Base-by-base conservation (phyloP, 35 echinoderm and acorn worm genomes). In the Ptychodera flava region DNA sequence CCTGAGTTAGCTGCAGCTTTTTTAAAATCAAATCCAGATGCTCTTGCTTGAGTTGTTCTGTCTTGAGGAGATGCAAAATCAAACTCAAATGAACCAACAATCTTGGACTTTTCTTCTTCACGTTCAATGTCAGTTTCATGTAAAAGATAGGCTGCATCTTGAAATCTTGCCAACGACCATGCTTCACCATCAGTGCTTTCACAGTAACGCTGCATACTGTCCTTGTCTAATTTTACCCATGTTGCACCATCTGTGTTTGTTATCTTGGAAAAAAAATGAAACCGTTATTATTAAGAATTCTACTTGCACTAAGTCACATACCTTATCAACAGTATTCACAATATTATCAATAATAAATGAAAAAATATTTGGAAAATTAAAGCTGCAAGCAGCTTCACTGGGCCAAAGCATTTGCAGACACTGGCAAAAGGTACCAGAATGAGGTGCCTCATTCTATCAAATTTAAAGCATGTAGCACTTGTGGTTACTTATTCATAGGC, bases 131-230 rank as follows among this genome's bases (percentile, higher is more conserved):
- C 91, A n/a, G 84, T 80, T 35, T 99, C 93, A 32, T 90, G 85
- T 16, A 91, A 79, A 37, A 99, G 90, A 77, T 94, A 99, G 1
- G 82, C 88, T 31, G 89, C 31, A 10, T 92, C 93, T 31, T 92
- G 90, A 78, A 76, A 33, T 52, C 84, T 53, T 28, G 96, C 86
- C 28, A 99, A 86, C 29, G 96, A 89, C 96, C 96, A 99, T 14
- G 96, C 96, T 34, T 99, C 96, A 16, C 85, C 92, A 33, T 99
- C 90, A 2, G 88, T 99, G 38, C 91, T 93, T 87, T 99, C 96
- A 90, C 96, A 99, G 85, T 99, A 99, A 30, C 90, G 93, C n/a
- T 85, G 82, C 85, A 99, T 99, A 80, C 92, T 94, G 16, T 94
- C 91, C 79, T 91, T 85, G 86, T 99, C 96, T 14, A 99, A 79